Percentiles rank a stretch among this genome's conserved stretches.
Conservation (phyloP, 2,113 vertebrate genomes). For the Eurystomus gularis region DNA sequence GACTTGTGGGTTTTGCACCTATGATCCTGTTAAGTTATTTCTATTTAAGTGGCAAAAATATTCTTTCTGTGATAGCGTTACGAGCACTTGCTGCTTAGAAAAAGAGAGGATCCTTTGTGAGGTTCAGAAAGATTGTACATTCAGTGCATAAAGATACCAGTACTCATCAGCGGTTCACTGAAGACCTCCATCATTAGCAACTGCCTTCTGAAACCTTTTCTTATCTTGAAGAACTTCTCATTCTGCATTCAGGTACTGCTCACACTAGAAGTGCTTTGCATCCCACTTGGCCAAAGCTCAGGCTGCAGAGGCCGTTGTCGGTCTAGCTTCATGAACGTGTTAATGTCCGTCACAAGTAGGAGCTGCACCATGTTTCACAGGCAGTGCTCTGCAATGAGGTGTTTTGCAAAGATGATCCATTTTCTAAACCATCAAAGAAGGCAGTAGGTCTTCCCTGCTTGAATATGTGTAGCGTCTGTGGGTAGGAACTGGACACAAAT, state of each 20-base stretch:
- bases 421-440: neutral
- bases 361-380: neutral
- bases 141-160: neutral
- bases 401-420: neutral
- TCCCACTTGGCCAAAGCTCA: neutral
- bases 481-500: neutral
- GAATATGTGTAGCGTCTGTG: neutral
- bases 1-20: neutral
- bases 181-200: neutral
- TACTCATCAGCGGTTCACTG: neutral
- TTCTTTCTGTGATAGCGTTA: neutral
- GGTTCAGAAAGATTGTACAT: neutral
- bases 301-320: neutral
- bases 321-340: no score
- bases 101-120: neutral
- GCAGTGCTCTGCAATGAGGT: neutral
- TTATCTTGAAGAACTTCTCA: neutral
- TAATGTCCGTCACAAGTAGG: neutral
- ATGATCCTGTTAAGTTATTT: neutral
- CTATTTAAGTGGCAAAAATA: neutral
- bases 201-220: neutral
- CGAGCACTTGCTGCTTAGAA: neutral
- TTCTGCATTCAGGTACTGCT: neutral
- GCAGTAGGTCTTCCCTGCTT: neutral
- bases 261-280: neutral